These are phyloP conservation scores for Balaeniceps rex DNA, from an alignment of 2,113 vertebrate genomes.

Conservation along the genomic window DNA sequence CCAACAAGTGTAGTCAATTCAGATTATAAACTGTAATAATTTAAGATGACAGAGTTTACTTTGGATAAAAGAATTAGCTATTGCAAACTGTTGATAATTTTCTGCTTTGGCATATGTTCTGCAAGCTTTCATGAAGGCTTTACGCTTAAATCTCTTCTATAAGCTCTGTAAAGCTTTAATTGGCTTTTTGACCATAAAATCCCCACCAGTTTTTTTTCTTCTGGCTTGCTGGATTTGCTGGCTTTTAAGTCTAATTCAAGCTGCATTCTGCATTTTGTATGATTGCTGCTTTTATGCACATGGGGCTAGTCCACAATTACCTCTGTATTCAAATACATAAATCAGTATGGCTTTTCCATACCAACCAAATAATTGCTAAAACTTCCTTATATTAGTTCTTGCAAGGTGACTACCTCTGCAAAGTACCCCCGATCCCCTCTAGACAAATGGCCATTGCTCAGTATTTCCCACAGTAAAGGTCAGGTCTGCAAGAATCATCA, in stretches of 20 bases:
- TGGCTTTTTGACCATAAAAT: constrained; percentile 29
- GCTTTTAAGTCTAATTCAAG: background rate
- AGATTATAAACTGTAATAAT: background rate
- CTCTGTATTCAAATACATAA: background rate
- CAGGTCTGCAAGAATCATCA: background rate
- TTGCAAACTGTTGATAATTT: constrained; percentile 9
- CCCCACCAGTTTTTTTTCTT: background rate
- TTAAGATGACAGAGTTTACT: background rate
- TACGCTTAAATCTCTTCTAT: background rate
- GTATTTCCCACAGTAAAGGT: background rate
- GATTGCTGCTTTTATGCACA: background rate
- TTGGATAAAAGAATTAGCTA: constrained; percentile 10
- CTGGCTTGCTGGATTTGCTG: background rate
- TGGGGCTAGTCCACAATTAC: background rate
- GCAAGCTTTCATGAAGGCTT: background rate
- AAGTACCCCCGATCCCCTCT: background rate
- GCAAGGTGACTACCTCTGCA: background rate
- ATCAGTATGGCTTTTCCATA: background rate
- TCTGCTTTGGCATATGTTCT: background rate
- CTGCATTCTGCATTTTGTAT: background rate
- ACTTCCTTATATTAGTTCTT: background rate
- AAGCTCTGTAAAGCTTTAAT: constrained; percentile 24
- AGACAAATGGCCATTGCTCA: background rate
- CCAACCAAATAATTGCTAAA: background rate
- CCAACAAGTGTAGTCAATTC: background rate